A percentile compares a stretch with the other conserved stretches of the same genome.
phyloP scores from a whole-genome alignment of 2,113 vertebrate species.

The Leucoraja erinaceus region DNA sequence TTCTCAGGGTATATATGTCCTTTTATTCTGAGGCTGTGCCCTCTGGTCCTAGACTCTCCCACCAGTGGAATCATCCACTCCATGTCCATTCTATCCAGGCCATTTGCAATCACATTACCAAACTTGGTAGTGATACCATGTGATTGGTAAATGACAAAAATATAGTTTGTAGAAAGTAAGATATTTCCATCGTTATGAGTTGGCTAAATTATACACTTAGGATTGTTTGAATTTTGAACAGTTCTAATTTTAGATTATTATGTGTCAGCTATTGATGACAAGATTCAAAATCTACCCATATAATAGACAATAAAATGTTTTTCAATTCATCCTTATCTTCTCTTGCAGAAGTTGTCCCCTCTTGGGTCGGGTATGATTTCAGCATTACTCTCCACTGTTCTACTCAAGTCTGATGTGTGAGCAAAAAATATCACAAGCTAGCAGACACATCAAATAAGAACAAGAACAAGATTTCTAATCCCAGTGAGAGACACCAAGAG shows the following conservation, averaged over 20 bases:
- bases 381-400: background rate
- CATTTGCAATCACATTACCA: too few relatives aligned
- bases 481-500: too few relatives aligned
- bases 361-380: background rate
- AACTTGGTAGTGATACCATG: too few relatives aligned
- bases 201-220: background rate
- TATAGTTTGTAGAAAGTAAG: background rate
- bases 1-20: too few relatives aligned
- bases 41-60: too few relatives aligned
- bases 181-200: background rate
- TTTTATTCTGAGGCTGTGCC: too few relatives aligned
- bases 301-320: background rate
- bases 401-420: background rate
- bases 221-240: background rate
- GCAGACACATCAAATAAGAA: background rate
- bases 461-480: too few relatives aligned
- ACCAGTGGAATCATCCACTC: too few relatives aligned
- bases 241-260: background rate
- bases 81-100: too few relatives aligned
- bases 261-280: background rate
- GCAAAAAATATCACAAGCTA: background rate
- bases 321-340: background rate
- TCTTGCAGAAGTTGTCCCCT: background rate
- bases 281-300: background rate
- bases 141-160: too few relatives aligned